Base-by-base conservation (phyloP, 2,797 vertebrate genomes). In the Choloepus didactylus region DNA sequence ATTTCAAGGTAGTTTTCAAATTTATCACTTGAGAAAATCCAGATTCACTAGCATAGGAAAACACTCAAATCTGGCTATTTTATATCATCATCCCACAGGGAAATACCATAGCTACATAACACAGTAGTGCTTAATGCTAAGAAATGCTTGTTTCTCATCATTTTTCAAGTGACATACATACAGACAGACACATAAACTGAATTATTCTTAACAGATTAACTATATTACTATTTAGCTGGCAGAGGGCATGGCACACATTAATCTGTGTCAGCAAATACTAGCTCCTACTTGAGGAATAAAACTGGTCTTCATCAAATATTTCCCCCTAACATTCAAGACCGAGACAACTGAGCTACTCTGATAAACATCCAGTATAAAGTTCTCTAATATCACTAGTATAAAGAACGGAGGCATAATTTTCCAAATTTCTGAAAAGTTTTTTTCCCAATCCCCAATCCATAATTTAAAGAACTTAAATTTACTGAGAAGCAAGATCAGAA, bases 391-490 rank as follows among this genome's bases (percentile, higher is more conserved):
- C 18, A 51, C 62, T 23, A 60, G 56, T 8, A 23, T 0, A 38
- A 2, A 66, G 46, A 62, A 70, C 6, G 4, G 14, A 83, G 64
- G 21, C 18, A 25, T n/a, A 4, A 10, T 49, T 66, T 44, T 44
- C 51, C 29, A 56, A 18, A 62, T 19, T 15, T 41, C 9, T 21
- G 69, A 51, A 64, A 51, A 54, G 3, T 21, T 21, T 44, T 56
- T 77, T 19, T 49, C n/a, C 27, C 9, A 35, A 62, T 75, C 41
- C 44, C 84, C 69, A 51, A 7, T 38, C 49, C 64, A 51, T 56
- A 95, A 51, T 62, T 54, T 62, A 60, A 96, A 92, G 23, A 82
- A 75, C 4, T 72, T 14, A 66, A 7, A n/a, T 80, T 59, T 54
- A 88, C 75, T 25, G 35, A 64, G 44, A 81, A 77, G 35, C 38